Base-by-base conservation (phyloP, 2,888 invertebrate genomes). In the Drosophila nr. medialis region DNA sequence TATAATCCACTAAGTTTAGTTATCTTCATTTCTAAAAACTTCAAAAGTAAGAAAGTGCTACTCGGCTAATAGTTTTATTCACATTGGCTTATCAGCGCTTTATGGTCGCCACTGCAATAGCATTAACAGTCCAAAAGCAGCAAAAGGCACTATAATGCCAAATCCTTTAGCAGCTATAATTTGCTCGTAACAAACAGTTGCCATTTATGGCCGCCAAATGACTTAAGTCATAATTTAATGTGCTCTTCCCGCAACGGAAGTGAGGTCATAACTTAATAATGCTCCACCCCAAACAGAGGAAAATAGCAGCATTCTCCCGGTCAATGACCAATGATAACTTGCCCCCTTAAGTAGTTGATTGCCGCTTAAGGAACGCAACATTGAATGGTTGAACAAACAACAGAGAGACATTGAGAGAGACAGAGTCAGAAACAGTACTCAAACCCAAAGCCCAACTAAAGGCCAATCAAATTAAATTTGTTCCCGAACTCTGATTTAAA, bases 131-230 rank as follows among this genome's bases (percentile, higher is more conserved):
- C 21, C 36, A 40, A 55, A 68, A 53, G 49, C 6, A 54, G 18
- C 34, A 40, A 34, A 42, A 24, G 34, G 38, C n/a, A n/a, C 18
- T 38, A 64, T 53, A 58, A 64, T 49, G 53, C 48, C 34, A 72
- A 85, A 88, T 75, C 71, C 88, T 88, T 80, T 73, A 68, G 24
- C 38, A 21, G 75, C 75, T 59, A 71, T 77, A 61, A 75, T 79
- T 77, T 80, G 32, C 29, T 42, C 72, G 49, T 69, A 71, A 63
- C 79, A 69, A 86, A 72, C 65, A 69, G 73, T 69, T 72, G 73
- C 38, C 70, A 62, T 81, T 88, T 72, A 75, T 72, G 72, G 59
- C 67, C 72, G 55, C 66, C 65, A 84, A 84, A 84, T 72, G 73
- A 68, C 72, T 64, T 27, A 67, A 65, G 56, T 64, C 75, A 77